Conservation (phyloP, 2,797 vertebrate species). For the Triplophysa bombifrons region DNA sequence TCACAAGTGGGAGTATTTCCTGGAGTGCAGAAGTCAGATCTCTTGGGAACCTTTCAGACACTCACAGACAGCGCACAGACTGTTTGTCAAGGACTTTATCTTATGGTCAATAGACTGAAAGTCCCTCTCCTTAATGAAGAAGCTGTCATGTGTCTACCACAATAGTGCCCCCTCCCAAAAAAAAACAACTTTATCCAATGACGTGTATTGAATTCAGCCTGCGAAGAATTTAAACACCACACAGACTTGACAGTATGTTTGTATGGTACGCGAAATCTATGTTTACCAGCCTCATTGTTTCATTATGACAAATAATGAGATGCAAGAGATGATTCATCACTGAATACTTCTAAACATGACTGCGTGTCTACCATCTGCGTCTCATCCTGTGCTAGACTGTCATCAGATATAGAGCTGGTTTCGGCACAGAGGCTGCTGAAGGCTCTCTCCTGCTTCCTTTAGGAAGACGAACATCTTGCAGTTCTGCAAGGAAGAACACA, state of each 20-base stretch:
- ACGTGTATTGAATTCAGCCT: neutral
- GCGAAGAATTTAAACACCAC: neutral
- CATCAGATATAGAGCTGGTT: slow-evolving; percentile 14
- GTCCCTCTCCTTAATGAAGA: neutral
- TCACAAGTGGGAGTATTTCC: slow-evolving; percentile 44
- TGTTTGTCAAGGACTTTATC: slow-evolving; percentile 36
- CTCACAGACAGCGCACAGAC: slow-evolving; percentile 17
- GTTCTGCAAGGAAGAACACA: slow-evolving; percentile 25
- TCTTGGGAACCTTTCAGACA: slow-evolving; percentile 33
- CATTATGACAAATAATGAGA: slow-evolving; percentile 21
- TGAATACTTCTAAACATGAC: slow-evolving; percentile 6
- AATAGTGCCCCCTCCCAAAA: neutral
- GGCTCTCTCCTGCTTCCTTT: slow-evolving; percentile 22
- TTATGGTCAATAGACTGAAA: slow-evolving; percentile 30
- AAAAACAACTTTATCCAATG: neutral
- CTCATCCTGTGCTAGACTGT: slow-evolving; percentile 11
- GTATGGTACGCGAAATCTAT: neutral
- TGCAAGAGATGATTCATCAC: slow-evolving; percentile 16
- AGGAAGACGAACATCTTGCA: slow-evolving; percentile 31
- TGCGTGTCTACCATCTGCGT: slow-evolving; percentile 22
- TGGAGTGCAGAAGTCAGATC: slow-evolving; percentile 46
- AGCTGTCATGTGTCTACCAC: slow-evolving; percentile 6
- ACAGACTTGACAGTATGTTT: neutral
- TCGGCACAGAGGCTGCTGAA: slow-evolving; percentile 2
- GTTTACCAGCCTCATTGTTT: slow-evolving; percentile 1